Conservation (phyloP, 2,113 vertebrate species). For the Mobula birostris region DNA sequence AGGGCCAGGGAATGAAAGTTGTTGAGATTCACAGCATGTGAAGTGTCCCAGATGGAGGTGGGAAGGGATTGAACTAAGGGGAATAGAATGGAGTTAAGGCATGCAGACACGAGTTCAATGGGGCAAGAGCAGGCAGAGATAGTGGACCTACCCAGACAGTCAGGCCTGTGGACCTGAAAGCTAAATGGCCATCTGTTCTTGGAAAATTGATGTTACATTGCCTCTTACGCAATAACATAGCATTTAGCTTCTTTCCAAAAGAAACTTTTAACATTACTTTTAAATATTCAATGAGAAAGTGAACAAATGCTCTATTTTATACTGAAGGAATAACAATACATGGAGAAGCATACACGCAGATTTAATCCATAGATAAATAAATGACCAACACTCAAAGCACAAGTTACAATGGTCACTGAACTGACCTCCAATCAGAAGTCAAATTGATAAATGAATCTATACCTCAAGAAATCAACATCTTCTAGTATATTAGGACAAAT, state of each 20-base stretch:
- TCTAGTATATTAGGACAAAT: background rate
- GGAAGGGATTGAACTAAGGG: too few species aligned
- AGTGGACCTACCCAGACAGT: too few species aligned
- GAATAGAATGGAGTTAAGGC: too few species aligned
- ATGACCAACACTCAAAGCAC: background rate
- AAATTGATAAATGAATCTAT: background rate
- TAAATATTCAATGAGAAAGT: background rate
- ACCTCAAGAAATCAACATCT: background rate
- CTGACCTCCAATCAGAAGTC: background rate
- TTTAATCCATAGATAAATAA: conserved; percentile 9
- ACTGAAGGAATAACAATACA: background rate
- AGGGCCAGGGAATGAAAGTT: too few species aligned
- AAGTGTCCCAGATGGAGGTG: too few species aligned
- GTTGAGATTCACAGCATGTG: too few species aligned
- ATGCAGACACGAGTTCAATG: too few species aligned
- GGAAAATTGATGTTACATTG: background rate
- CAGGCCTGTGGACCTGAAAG: too few species aligned
- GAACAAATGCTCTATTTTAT: too few species aligned
- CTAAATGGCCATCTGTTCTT: too few species aligned
- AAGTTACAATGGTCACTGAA: background rate
- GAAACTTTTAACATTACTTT: background rate
- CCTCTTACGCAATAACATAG: background rate
- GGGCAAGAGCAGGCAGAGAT: too few species aligned
- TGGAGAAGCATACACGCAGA: background rate
- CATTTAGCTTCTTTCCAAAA: background rate